A percentile compares a stretch with the other conserved stretches of the same genome.
Evolutionary conservation across 2,113 vertebrate genomes (phyloP).

Genomic region (Oryzias javanicus): DNA sequence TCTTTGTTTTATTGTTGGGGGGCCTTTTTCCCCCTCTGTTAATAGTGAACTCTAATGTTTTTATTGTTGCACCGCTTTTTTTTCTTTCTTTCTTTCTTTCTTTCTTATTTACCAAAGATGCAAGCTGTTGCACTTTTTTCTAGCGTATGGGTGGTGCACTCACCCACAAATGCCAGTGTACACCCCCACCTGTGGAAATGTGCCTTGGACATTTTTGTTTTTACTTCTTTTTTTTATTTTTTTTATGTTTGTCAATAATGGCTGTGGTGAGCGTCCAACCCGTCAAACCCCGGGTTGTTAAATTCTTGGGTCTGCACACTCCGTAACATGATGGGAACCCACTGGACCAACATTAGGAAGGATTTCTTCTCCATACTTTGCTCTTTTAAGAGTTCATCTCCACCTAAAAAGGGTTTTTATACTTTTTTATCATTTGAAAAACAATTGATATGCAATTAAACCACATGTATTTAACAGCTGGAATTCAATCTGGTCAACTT

Average conservation of each 20-base stretch:
- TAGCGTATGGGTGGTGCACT: neutral
- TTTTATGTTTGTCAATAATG: conserved; percentile 21
- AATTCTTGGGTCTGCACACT: conserved; percentile 19
- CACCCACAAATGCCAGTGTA: conserved; percentile 16
- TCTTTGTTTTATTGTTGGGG: conserved; percentile 7
- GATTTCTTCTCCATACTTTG: neutral
- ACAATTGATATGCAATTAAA: neutral
- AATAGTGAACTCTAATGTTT: conserved; percentile 37
- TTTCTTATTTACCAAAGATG: conserved; percentile 56
- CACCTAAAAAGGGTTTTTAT: conserved; percentile 1
- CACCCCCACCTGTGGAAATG: conserved; percentile 38
- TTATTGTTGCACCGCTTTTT: conserved; percentile 36
- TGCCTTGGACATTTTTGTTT: conserved; percentile 63
- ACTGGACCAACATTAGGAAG: conserved; percentile 1
- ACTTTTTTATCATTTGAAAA: neutral
- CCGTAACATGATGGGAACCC: neutral
- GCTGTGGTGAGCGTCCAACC: conserved; percentile 17
- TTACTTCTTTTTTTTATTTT: conserved; percentile 24
- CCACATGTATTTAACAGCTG: neutral
- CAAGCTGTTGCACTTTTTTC: conserved; percentile 41
- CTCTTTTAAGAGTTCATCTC: no score
- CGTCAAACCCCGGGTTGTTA: conserved; percentile 30
- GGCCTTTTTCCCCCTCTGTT: neutral
- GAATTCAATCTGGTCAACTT: neutral
- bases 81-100: conserved; percentile 51